Evolutionary conservation across 2,113 vertebrate species (phyloP), one percentile per base, ranked within the genome.

Genomic region (Pteronura brasiliensis): DNA sequence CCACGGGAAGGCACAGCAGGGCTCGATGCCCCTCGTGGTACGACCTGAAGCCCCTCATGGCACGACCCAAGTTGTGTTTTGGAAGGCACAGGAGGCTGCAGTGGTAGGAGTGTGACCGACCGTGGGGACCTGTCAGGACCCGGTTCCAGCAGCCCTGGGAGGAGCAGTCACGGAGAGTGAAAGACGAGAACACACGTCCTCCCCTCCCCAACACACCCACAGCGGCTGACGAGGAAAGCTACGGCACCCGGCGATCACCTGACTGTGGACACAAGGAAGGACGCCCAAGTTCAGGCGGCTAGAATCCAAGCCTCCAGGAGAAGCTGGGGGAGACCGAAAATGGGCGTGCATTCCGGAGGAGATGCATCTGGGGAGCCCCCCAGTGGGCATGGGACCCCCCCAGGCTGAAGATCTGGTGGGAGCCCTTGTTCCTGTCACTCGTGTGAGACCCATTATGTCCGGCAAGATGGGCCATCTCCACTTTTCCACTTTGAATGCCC

Each of bases 241-340:
- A 5, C 2, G 14, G 72, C 72, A 36, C 39, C 14, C 6, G 44
- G 27, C 23, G 4, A 4, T 36, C 20, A 42, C 39, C 31, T 2
- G 12, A 39, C 7, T 6, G n/a, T 36, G 15, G n/a, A 31, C 23
- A 17, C 31, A 39, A 57, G 31, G 42, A 7, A 25, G 39, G 76
- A 63, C 3, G 6, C 20, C 34, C 81, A 85, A 0, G 11, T 29
- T 44, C 23, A 0, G 0, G 34, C 0, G n/a, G 59, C 6, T 0
- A 17, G 29, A 65, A 11, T 21, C 82, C 31, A 47, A 18, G 34
- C 61, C 23, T 69, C 20, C 34, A 29, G 49, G 29, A 59, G 74
- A 36, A 20, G 6, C 49, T 25, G 6, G 12, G 59, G 17, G 6
- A 42, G 47, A 55, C 11, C 44, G 67, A 57, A 27, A 8, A 21